Evolutionary conservation across 2,113 vertebrate genomes (phyloP), one percentile per base, ranked within the genome.

Genomic region (Nansenia antarctica): DNA sequence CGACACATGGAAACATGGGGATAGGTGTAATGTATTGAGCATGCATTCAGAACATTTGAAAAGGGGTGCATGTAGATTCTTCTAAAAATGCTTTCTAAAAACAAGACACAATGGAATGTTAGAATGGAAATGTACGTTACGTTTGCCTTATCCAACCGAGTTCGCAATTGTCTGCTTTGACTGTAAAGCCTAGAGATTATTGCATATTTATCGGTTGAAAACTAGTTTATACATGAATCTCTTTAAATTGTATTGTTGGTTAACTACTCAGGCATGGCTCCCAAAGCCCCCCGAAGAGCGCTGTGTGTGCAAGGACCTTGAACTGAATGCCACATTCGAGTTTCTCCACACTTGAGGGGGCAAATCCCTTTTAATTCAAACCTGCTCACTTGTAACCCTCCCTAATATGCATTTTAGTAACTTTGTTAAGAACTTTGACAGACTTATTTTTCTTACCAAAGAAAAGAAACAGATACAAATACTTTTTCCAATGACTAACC

Each of bases 311-410:
- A 34, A 22, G 34, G 45, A 39, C 24, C 35, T 29, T 15, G 2
- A 65, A 65, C n/a, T 3, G 9, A 52, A 65, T 32, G 27, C 45
- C 26, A 65, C 26, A 42, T 42, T 42, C 29, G 45, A 35, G 18
- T 34, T 55, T 55, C 20, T 37, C 65, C 49, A 55, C 65, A 67
- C 64, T 55, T 49, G 31, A 54, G 35, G 47, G 37, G 52, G 52
- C 65, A 39, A 55, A 67, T 55, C 65, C 65, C 37, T 67, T 49
- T 22, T 49, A 54, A 67, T 55, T 55, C 65, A 55, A 42, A 52
- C 22, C 2, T 22, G 47, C 32, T 34, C 18, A 24, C 18, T 65
- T 26, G 2, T 22, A 52, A 35, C 18, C 35, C 53, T 22, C 26
- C 24, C 24, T 49, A 14, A 35, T 14, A 53, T 53, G 37, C 65